A percentile compares a stretch with the other conserved stretches of the same genome.
phyloP scores from a whole-genome alignment of 2,113 vertebrate species.

The Perca fluviatilis region DNA sequence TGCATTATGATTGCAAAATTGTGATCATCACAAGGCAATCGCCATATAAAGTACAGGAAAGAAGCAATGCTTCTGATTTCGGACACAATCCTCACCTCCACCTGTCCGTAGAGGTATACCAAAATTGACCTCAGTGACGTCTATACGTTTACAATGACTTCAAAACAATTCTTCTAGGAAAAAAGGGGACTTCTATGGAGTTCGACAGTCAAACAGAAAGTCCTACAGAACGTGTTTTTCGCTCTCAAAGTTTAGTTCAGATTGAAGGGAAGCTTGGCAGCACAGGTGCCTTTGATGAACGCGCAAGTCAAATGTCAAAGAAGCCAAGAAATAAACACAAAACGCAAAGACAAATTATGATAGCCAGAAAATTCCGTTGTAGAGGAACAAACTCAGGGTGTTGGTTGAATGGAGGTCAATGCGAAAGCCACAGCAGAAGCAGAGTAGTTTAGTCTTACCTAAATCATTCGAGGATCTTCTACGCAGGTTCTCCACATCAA shows the following conservation, averaged over 20 bases:
- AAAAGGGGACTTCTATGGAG: neutral
- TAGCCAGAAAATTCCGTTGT: neutral
- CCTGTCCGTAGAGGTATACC: neutral
- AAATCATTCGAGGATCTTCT: slow-evolving; percentile 57
- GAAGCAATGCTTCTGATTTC: neutral
- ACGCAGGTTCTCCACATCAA: slow-evolving; percentile 53
- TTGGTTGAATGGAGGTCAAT: neutral
- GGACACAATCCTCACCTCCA: neutral
- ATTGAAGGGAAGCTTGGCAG: neutral
- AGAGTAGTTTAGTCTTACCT: slow-evolving; percentile 56
- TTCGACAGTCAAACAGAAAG: neutral
- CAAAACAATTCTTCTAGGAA: neutral
- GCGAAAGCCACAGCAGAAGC: neutral
- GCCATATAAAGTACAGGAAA: neutral
- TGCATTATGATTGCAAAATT: neutral
- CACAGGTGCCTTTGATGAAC: slow-evolving; percentile 54
- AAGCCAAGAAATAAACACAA: neutral
- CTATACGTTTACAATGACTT: neutral
- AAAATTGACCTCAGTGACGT: neutral
- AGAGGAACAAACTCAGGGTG: neutral
- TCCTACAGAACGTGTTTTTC: neutral
- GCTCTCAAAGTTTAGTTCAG: neutral
- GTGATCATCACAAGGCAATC: neutral
- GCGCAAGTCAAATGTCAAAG: neutral
- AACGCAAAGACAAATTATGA: neutral